These are phyloP conservation scores for Danio choprae DNA, from an alignment of 2,797 vertebrate genomes.

Conservation along the genomic window DNA sequence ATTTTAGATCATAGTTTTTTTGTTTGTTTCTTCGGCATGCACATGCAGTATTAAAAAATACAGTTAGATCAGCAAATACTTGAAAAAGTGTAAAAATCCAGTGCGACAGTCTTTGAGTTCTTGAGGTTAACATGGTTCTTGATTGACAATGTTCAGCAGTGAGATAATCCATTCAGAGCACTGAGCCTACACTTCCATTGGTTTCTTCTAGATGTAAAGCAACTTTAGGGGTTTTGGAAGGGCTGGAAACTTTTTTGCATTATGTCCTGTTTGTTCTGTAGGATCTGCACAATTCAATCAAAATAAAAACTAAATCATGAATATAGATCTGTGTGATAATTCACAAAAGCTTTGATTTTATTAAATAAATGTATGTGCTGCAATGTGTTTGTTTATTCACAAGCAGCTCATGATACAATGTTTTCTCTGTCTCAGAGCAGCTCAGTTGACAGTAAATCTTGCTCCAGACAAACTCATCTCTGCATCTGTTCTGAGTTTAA, in stretches of 20 bases:
- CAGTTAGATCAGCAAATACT: slow-evolving; percentile 75
- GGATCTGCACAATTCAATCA: background rate
- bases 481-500: background rate
- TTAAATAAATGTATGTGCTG: background rate
- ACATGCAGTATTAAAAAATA: slow-evolving; percentile 83
- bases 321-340: background rate
- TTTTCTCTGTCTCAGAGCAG: background rate
- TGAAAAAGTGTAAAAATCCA: slow-evolving; percentile 81
- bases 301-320: background rate
- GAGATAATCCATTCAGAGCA: slow-evolving; percentile 71
- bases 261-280: background rate
- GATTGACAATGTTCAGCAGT: slow-evolving; percentile 63
- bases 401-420: background rate
- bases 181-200: slow-evolving; percentile 51
- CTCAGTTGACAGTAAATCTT: background rate
- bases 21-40: slow-evolving; percentile 73
- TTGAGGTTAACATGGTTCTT: slow-evolving; percentile 81
- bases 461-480: background rate
- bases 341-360: background rate
- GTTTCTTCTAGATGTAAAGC: slow-evolving; percentile 4
- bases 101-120: slow-evolving; percentile 80
- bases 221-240: background rate
- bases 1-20: slow-evolving; percentile 64
- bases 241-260: background rate
- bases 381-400: background rate